Conservation (phyloP, 2,797 vertebrate species). For the Cuniculus paca region DNA sequence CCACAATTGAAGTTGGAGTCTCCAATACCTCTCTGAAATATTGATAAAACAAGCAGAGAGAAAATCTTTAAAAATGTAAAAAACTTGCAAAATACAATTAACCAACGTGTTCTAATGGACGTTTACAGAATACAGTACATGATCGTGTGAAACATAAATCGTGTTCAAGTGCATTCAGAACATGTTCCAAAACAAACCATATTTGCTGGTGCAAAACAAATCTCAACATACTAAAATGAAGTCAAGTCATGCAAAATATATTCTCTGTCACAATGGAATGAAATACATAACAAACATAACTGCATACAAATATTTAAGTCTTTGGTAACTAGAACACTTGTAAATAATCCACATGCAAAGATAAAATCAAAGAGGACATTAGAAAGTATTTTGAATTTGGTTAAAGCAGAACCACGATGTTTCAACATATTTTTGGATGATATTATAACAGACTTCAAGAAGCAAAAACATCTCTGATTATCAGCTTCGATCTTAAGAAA, state of each 20-base stretch:
- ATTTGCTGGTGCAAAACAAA: neutral
- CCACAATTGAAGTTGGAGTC: neutral
- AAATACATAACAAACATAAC: neutral
- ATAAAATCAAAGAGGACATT: neutral
- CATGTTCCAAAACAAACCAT: no score
- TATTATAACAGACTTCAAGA: neutral
- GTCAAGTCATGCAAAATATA: neutral
- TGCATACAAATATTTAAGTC: neutral
- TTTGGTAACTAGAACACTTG: neutral
- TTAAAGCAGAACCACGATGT: neutral
- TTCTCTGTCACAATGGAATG: neutral
- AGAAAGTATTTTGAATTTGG: neutral
- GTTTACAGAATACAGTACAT: neutral
- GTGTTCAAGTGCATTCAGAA: no score
- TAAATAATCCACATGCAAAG: neutral
- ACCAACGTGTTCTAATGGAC: neutral
- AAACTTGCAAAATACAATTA: neutral
- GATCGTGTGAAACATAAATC: neutral
- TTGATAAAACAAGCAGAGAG: neutral
- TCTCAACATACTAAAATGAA: neutral
- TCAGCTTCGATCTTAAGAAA: neutral
- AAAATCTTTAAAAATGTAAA: neutral
- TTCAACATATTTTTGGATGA: neutral
- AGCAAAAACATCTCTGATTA: neutral
- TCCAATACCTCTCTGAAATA: neutral